A percentile compares a stretch with the other conserved stretches of the same genome.
Evolutionary conservation across 2,113 vertebrate genomes (phyloP).

Genomic region (Semnornis frantzii): DNA sequence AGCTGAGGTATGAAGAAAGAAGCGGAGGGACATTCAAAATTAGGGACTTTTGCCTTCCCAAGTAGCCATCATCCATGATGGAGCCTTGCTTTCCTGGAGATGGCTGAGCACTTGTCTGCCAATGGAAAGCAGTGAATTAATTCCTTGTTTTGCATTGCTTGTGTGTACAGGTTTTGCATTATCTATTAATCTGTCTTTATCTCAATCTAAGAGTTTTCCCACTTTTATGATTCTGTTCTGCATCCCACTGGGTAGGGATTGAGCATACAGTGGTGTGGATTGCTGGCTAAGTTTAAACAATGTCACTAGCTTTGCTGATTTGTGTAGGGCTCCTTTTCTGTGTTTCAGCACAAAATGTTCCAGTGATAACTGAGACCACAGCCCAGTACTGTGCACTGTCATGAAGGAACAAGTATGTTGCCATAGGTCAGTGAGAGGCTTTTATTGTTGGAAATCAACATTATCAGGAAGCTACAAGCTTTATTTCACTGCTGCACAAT

Average conservation of each 20-base stretch:
- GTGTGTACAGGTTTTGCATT: too few relatives aligned
- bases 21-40: background rate
- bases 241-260: background rate
- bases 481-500: background rate
- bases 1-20: background rate
- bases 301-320: background rate
- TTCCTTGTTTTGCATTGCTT: too few relatives aligned
- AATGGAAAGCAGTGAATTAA: too few relatives aligned
- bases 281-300: background rate
- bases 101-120: background rate
- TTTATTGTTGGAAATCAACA: constrained; percentile 13
- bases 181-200: too few relatives aligned
- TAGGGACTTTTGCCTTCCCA: background rate
- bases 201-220: too few relatives aligned
- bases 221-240: background rate
- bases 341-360: background rate
- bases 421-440: background rate
- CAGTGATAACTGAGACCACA: background rate
- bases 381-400: background rate
- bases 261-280: fast-evolving
- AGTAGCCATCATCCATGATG: fast-evolving
- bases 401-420: background rate
- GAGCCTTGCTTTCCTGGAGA: background rate
- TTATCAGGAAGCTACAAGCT: background rate
- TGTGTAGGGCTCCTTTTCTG: background rate